These are phyloP conservation scores for Danio jaintianensis DNA, from an alignment of 2,797 vertebrate species.

Conservation along the genomic window DNA sequence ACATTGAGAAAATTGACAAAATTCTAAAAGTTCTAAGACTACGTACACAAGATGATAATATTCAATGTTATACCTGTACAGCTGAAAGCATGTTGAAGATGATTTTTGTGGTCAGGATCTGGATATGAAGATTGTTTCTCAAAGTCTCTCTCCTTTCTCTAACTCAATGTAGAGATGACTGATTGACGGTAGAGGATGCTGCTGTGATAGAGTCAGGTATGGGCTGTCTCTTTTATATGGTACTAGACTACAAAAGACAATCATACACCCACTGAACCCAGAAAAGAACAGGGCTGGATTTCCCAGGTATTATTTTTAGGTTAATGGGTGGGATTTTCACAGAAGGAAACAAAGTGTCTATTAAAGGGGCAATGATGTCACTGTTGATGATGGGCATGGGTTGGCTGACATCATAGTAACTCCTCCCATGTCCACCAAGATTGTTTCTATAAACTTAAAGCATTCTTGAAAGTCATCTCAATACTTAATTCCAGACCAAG, in stretches of 20 bases:
- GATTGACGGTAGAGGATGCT: conserved; percentile 45
- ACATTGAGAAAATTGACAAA: neutral
- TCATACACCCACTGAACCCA: conserved; percentile 9
- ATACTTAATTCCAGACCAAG: conserved; percentile 45
- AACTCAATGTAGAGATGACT: conserved; percentile 7
- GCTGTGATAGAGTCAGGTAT: conserved; percentile 51
- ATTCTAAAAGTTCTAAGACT: neutral
- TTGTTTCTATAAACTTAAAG: conserved; percentile 64
- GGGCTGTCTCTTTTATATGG: conserved; percentile 70
- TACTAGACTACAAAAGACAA: conserved; percentile 11
- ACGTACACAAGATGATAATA: neutral
- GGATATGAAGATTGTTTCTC: conserved; percentile 31
- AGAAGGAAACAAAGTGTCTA: conserved; percentile 37
- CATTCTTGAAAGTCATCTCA: conserved; percentile 50
- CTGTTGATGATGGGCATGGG: conserved; percentile 9
- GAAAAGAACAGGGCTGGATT: conserved; percentile 36
- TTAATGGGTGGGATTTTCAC: conserved; percentile 52
- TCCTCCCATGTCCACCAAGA: conserved; percentile 68
- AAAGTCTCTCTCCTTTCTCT: conserved; percentile 20
- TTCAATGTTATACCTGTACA: conserved; percentile 62
- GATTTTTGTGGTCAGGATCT: neutral
- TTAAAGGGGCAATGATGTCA: conserved; percentile 58
- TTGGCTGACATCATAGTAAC: conserved; percentile 55
- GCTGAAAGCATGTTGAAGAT: conserved; percentile 70
- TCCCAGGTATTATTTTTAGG: conserved; percentile 28